Evolutionary conservation across 2,888 invertebrate species (phyloP), one percentile per base, ranked within the genome.

Genomic region (Pristionchus mayeri): DNA sequence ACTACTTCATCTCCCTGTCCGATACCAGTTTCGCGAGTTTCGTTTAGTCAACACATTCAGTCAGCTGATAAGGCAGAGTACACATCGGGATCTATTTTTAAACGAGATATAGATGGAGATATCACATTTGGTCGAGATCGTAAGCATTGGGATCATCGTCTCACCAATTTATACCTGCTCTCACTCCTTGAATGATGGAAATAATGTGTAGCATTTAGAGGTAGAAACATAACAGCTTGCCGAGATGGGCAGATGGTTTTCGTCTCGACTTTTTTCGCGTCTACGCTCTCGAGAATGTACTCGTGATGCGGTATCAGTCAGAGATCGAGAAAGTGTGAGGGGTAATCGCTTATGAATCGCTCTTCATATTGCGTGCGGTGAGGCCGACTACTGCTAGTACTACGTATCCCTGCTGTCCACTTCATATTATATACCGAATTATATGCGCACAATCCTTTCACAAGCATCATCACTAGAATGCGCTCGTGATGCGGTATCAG

Each of bases 271-370:
- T 24, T 34, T 34, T 40, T 21, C n/a, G 21, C 16, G 13, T 54
- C 71, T n/a, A 24, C 40, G 71, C 37, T 71, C 71, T 40, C 24
- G 71, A 71, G 21, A 44, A 71, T 24, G n/a, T 24, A 21, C 71
- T 21, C 71, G 71, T 71, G 71, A 71, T 71, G 40, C n/a, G n/a
- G 71, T 44, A 44, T 71, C 40, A 44, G 44, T 40, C 16, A 71
- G 71, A 40, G 71, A 40, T n/a, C 37, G 71, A 3, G 67, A 67
- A 21, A 24, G 24, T 9, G 11, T 34, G 54, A 18, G 63, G 34
- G 40, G n/a, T n/a, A n/a, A n/a, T n/a, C n/a, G n/a, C n/a, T n/a
- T n/a, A n/a, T n/a, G n/a, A n/a, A n/a, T n/a, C n/a, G n/a, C n/a
- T n/a, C n/a, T n/a, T n/a, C n/a, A n/a, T n/a, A n/a, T n/a, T n/a